phyloP scores from a whole-genome alignment of 2,888 invertebrate species.

The Carpatolechia fugitivella region DNA sequence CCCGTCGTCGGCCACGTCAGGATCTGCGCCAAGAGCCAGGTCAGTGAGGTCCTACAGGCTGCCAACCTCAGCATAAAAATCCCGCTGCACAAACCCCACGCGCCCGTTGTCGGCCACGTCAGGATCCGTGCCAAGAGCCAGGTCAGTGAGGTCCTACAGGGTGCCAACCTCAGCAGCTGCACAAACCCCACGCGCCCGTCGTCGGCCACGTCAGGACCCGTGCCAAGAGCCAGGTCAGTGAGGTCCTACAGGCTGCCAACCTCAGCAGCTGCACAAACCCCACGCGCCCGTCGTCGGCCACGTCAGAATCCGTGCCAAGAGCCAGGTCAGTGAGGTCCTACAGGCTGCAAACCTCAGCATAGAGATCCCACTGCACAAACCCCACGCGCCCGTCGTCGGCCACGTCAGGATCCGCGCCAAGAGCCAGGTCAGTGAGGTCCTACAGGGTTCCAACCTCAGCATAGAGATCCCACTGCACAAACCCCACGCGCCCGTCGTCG shows the following conservation, averaged over 20 bases:
- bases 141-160: constrained; percentile 82
- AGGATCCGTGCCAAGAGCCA: constrained; percentile 99
- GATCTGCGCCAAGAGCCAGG: constrained; percentile 99
- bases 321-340: constrained; percentile 90
- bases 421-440: constrained; percentile 92
- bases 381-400: constrained; percentile 93
- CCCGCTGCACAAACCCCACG: constrained; percentile 90
- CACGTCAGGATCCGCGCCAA: constrained; percentile 99
- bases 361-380: constrained; percentile 94
- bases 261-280: constrained; percentile 93
- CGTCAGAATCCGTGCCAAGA: constrained; percentile 98
- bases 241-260: no score
- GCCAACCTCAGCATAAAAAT: constrained; percentile 98
- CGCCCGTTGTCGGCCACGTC: constrained; percentile 97
- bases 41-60: no score
- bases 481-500: constrained; percentile 92
- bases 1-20: constrained; percentile 98
- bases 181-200: constrained; percentile 92
- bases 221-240: constrained; percentile 95
- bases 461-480: constrained; percentile 81
- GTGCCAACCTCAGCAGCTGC: no score
- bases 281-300: constrained; percentile 96
- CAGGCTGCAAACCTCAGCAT: constrained; percentile 99
- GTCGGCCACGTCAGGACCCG: constrained; percentile 98
- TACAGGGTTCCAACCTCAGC: constrained; percentile 94